These are phyloP conservation scores for Conistra vaccinii DNA, from an alignment of 2,888 invertebrate genomes.

Conservation along the genomic window DNA sequence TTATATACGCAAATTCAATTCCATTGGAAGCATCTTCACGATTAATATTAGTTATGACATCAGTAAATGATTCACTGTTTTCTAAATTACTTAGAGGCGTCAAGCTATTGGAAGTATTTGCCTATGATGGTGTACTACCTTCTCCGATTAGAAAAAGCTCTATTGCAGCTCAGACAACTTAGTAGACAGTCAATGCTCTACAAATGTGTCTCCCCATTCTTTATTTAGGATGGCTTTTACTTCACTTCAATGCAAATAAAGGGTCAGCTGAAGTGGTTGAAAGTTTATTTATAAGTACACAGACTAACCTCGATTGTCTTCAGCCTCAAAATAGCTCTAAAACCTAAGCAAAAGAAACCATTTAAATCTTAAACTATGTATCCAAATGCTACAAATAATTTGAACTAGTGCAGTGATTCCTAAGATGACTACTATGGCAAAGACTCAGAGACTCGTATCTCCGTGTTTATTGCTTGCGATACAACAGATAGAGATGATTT, in stretches of 20 bases:
- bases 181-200: neutral
- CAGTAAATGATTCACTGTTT: too few relatives aligned
- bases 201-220: neutral
- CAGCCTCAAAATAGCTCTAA: conserved; percentile 19
- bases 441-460: conserved; percentile 41
- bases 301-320: conserved; percentile 35
- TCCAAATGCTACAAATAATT: conserved; percentile 23
- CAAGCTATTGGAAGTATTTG: neutral
- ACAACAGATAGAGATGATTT: conserved; percentile 53
- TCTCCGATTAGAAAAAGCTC: neutral
- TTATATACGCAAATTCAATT: neutral
- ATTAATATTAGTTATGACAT: neutral
- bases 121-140: too few relatives aligned
- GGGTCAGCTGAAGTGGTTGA: neutral
- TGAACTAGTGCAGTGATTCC: conserved; percentile 24
- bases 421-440: conserved; percentile 26
- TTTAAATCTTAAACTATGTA: conserved; percentile 11
- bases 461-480: conserved; percentile 47
- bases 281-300: conserved; percentile 36
- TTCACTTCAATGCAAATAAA: neutral
- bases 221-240: neutral
- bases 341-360: conserved; percentile 13
- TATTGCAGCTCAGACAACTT: neutral
- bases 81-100: neutral
- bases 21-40: too few relatives aligned